Evolutionary conservation across 2,888 invertebrate species (phyloP).

Genomic region (Parascotia fuliginaria): DNA sequence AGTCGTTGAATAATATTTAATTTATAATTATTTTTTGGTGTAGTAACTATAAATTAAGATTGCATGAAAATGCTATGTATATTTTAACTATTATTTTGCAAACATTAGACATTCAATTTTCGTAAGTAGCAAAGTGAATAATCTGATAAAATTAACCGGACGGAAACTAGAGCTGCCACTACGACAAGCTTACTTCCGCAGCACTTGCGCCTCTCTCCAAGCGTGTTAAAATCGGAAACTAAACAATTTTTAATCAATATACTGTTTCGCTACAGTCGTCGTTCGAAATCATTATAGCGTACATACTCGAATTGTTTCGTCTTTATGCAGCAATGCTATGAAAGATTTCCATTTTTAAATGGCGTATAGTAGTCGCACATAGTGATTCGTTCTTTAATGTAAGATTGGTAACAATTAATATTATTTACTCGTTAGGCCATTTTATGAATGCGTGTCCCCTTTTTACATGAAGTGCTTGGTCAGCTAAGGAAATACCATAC

Average conservation of each 20-base stretch:
- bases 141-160: slow-evolving; percentile 14
- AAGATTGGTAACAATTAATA: slow-evolving; percentile 86
- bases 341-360: slow-evolving; percentile 81
- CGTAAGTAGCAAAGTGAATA: not conserved
- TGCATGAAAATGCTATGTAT: not conserved
- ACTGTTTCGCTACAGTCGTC: slow-evolving; percentile 77
- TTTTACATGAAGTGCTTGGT: slow-evolving; percentile 75
- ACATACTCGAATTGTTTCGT: slow-evolving; percentile 75
- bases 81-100: too few relatives aligned
- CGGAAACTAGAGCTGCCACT: not conserved
- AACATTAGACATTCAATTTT: too few relatives aligned
- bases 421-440: slow-evolving; percentile 79
- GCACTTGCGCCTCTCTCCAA: slow-evolving; percentile 56
- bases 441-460: slow-evolving; percentile 78
- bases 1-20: not conserved
- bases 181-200: slow-evolving; percentile 7
- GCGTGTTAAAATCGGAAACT: slow-evolving; percentile 66
- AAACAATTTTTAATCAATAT: slow-evolving; percentile 59
- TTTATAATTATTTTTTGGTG: too few relatives aligned
- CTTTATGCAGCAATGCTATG: slow-evolving; percentile 86
- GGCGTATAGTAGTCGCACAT: slow-evolving; percentile 86
- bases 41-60: too few relatives aligned
- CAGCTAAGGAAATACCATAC: slow-evolving; percentile 64
- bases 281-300: slow-evolving; percentile 81
- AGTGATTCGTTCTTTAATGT: slow-evolving; percentile 86